Percentiles rank a stretch among this genome's conserved stretches.
Conservation (phyloP, 2,113 vertebrate genomes). For the Lota lota region DNA sequence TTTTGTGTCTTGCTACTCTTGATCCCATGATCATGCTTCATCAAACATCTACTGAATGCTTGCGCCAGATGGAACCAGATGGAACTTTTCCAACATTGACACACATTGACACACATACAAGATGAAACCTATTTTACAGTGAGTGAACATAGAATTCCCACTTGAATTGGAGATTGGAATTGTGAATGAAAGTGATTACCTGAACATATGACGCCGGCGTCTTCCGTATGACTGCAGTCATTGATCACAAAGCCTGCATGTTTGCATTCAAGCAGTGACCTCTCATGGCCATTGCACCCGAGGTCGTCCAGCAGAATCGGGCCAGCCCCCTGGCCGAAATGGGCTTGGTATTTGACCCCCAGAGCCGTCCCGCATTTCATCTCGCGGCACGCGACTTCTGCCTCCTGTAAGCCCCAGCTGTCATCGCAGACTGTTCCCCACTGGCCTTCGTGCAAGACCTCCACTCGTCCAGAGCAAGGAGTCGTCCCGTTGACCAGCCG, state of each 20-base stretch:
- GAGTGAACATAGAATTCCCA: no score
- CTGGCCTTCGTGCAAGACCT: slow-evolving; percentile 43
- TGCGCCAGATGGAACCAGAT: no score
- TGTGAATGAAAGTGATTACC: slow-evolving; percentile 29
- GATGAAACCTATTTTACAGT: no score
- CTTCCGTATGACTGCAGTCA: slow-evolving; percentile 61
- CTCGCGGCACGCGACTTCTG: slow-evolving; percentile 44
- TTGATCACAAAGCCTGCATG: slow-evolving; percentile 55
- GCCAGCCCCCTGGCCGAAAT: slow-evolving; percentile 33
- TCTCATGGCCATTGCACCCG: slow-evolving; percentile 56
- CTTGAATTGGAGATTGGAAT: no score
- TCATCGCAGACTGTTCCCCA: slow-evolving; percentile 68
- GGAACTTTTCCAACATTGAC: no score
- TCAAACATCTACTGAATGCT: no score
- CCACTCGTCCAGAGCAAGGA: slow-evolving; percentile 58
- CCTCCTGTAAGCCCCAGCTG: slow-evolving; percentile 59
- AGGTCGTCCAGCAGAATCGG: slow-evolving; percentile 59
- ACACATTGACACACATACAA: no score
- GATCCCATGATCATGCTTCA: no score
- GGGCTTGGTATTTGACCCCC: slow-evolving; percentile 39
- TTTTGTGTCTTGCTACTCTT: no score
- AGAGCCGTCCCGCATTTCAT: slow-evolving; percentile 54
- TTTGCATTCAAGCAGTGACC: slow-evolving; percentile 45
- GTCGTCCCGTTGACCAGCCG: slow-evolving; percentile 51
- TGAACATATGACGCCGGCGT: slow-evolving; percentile 60